Conservation (phyloP, 2,888 invertebrate species). For the Zygaena filipendulae region DNA sequence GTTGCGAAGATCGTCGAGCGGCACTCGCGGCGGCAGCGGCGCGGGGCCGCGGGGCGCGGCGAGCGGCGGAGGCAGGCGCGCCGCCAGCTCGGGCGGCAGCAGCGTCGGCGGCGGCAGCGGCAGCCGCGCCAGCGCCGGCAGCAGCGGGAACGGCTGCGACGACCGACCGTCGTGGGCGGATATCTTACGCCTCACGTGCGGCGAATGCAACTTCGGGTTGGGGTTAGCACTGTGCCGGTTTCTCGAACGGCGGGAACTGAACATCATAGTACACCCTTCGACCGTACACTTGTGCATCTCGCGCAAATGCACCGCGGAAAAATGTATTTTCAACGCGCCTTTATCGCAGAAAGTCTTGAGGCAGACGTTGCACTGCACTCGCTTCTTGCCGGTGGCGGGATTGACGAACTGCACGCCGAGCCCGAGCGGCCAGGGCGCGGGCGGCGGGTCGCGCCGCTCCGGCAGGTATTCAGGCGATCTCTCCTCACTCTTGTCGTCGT, state of each 20-base stretch:
- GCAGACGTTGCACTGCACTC: constrained; percentile 97
- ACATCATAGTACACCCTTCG: constrained; percentile 98
- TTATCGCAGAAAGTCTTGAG: constrained; percentile 99
- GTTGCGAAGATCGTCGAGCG: constrained; percentile 56
- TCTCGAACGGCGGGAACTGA: constrained; percentile 93
- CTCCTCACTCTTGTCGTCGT: constrained; percentile 49
- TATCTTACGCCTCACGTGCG: constrained; percentile 92
- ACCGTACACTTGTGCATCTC: constrained; percentile 99
- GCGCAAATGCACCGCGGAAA: constrained; percentile 95
- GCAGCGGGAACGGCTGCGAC: constrained; percentile 80
- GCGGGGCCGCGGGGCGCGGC: constrained; percentile 35
- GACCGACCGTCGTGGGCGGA: constrained; percentile 94
- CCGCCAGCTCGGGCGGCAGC: constrained; percentile 70
- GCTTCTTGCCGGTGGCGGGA: constrained; percentile 92
- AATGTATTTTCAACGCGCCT: constrained; percentile 98
- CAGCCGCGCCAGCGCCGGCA: constrained; percentile 76
- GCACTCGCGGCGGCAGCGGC: constrained; percentile 64
- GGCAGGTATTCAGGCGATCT: constrained; percentile 48
- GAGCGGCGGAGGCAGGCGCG: constrained; percentile 42
- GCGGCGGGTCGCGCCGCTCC: constrained; percentile 50
- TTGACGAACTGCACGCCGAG: constrained; percentile 89
- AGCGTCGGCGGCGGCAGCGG: constrained; percentile 77
- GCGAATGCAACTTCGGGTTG: constrained; percentile 96
- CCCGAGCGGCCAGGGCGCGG: constrained; percentile 81
- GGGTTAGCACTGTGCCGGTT: constrained; percentile 98